Evolutionary conservation across 2,113 vertebrate genomes (phyloP).

Genomic region (Chionomys nivalis): DNA sequence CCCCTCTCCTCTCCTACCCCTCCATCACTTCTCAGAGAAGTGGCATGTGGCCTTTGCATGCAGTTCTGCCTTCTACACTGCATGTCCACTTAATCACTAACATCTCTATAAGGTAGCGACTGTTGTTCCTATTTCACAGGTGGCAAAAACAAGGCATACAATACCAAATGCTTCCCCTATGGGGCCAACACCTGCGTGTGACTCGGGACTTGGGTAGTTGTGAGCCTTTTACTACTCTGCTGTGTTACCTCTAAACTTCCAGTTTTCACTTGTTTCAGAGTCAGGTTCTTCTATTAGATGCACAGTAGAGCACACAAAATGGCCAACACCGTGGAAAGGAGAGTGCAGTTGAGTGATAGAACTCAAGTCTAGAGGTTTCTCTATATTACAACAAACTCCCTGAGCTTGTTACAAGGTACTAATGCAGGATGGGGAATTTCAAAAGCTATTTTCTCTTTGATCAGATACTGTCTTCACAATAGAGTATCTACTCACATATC

Average conservation of each 20-base stretch:
- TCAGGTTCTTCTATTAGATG: neutral
- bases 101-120: neutral
- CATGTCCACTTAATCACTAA: neutral
- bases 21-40: neutral
- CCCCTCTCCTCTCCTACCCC: neutral
- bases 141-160: neutral
- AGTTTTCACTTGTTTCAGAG: neutral
- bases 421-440: neutral
- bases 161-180: neutral
- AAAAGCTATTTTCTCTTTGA: neutral
- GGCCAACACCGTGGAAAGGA: neutral
- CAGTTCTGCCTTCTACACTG: neutral
- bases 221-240: neutral
- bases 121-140: slow-evolving; percentile 13
- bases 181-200: neutral
- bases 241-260: neutral
- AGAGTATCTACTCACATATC: neutral
- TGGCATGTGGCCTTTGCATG: neutral
- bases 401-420: neutral
- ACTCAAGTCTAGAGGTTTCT: neutral
- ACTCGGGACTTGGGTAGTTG: neutral
- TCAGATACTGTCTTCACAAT: neutral
- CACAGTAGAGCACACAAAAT: neutral
- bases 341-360: neutral
- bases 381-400: neutral